These are phyloP conservation scores for Poecilia latipinna DNA, from an alignment of 2,113 vertebrate genomes.

Conservation along the genomic window DNA sequence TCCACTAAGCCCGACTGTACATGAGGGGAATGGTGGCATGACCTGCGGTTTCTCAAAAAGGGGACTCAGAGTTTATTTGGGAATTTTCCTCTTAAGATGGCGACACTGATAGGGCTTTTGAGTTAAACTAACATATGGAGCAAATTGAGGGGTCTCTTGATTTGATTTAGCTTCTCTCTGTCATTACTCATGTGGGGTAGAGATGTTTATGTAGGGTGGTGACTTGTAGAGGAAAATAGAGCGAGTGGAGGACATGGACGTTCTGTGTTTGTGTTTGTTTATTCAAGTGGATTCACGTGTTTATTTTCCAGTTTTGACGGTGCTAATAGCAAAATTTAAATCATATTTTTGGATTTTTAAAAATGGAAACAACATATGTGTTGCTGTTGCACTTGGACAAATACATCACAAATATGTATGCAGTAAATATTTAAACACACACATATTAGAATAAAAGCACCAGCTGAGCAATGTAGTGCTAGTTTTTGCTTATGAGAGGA, in stretches of 20 bases:
- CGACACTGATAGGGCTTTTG: constrained; percentile 57
- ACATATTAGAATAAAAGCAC: background rate
- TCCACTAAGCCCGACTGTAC: constrained; percentile 53
- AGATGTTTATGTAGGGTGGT: constrained; percentile 53
- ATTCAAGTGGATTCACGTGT: constrained; percentile 19
- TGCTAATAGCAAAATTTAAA: constrained; percentile 12
- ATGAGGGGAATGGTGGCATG: constrained; percentile 53
- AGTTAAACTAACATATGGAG: constrained; percentile 67
- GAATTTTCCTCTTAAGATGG: constrained; percentile 63
- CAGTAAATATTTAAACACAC: background rate
- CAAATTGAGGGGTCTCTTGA: constrained; percentile 56
- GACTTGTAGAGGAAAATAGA: constrained; percentile 22
- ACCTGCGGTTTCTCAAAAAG: constrained; percentile 63
- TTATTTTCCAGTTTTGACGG: constrained; percentile 15
- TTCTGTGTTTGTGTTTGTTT: constrained; percentile 37
- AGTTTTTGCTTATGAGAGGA: background rate
- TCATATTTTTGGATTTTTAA: background rate
- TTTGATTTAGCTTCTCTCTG: constrained; percentile 55
- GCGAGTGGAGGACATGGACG: constrained; percentile 23
- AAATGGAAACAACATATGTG: background rate
- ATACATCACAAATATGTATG: background rate
- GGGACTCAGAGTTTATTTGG: constrained; percentile 61
- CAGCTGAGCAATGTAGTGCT: background rate
- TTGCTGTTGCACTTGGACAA: constrained; percentile 7
- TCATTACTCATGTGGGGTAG: constrained; percentile 52